Evolutionary conservation across 2,888 invertebrate species (phyloP), one percentile per base, ranked within the genome.

Genomic region (Eupithecia insigniata): DNA sequence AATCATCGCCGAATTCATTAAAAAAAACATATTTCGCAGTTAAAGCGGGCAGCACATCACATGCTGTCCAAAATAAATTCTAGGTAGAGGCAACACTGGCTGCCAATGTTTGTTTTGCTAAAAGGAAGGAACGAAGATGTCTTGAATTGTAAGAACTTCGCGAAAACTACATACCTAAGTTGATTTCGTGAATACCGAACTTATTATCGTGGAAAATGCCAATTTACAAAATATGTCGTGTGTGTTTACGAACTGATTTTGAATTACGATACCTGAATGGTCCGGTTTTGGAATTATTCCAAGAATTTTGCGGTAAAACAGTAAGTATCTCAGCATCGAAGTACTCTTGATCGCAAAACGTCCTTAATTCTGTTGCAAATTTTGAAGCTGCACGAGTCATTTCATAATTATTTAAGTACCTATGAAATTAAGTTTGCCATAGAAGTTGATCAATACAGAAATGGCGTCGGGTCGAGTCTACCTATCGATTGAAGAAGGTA

Each of bases 211-310:
- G 55, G 14, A 64, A 62, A 39, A 64, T 64, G 64, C 26, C 64
- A 26, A 26, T 26, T 26, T 64, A 64, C 26, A 36, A 64, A 36
- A 64, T 64, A 36, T 64, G 64, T 36, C 36, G 64, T 8, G 64
- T 64, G n/a, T 64, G 64, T 34, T 36, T 64, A 39, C 64, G 64
- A 16, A 64, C 64, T 34, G 64, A 64, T 16, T 10, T 36, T 7
- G n/a, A 36, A 36, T 26, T 64, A 64, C 64, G 12, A 26, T 26
- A 39, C 10, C 12, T 64, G 18, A 12, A 22, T 26, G 36, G 22
- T n/a, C 22, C 12, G 14, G 22, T 26, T 14, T 22, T 64, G 64
- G 34, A 64, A 14, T 36, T 26, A 64, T 36, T 64, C 32, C 64
- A 39, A 14, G 26, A 64, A 14, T 39, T 64, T 34, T 36, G 36